Evolutionary conservation across 2,797 vertebrate genomes (phyloP), one percentile per base, ranked within the genome.

Genomic region (Gambusia yucatana): DNA sequence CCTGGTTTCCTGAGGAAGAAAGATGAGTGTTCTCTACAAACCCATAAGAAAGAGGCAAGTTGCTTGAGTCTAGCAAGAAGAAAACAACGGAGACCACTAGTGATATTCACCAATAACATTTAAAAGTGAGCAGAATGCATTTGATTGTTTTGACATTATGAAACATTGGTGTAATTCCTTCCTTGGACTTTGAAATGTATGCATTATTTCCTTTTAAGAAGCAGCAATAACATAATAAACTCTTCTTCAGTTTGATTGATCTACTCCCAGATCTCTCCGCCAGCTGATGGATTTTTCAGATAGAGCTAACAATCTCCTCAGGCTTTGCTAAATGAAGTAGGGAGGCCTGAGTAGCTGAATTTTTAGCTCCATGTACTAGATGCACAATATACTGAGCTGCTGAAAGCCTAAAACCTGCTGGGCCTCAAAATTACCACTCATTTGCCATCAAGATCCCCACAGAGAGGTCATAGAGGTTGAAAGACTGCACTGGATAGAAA

Each of bases 331-430:
- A 95, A 95, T 86, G 84, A 94, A 93, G 95, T 93, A 95, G 44
- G 52, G 83, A 90, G 83, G 77, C 88, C 88, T 88, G 86, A 94
- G 92, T 88, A 91, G 88, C 83, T 89, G 85, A 78, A 88, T 88
- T 93, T 93, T 92, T 91, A 88, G 87, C 90, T 83, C 82, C 57
- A 46, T 90, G 90, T 87, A 90, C 88, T 91, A 89, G 87, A 91
- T 89, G 88, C 90, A 87, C 91, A 93, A 93, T 93, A 93, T 84
- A 87, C 84, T 71, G 86, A 90, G 86, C 90, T 61, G 87, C 55
- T 94, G 91, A 94, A 93, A 93, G 93, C 92, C 81, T 91, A 89
- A 93, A 93, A 92, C 92, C 88, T 93, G 91, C 86, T 76, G 91
- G 87, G 89, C 82, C 84, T 82, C 74, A 36, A 88, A 78, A 73